Percentiles rank a stretch among this genome's conserved stretches.
phyloP scores from a whole-genome alignment of 64 coral and sea anemone species.

The Acropora yongei region DNA sequence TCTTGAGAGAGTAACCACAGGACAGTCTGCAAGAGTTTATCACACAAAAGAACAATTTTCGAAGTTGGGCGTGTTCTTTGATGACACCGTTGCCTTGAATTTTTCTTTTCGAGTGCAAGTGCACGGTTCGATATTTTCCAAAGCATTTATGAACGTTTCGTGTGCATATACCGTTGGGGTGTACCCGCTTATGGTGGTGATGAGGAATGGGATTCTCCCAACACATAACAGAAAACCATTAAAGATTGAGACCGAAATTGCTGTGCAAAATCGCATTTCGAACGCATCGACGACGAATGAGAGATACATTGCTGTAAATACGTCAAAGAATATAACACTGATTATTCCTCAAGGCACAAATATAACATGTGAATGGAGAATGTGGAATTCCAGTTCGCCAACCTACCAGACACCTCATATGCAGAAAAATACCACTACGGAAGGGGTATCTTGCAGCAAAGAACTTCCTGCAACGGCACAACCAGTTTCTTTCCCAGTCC shows the following conservation, averaged over 20 bases:
- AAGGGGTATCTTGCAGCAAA: background rate
- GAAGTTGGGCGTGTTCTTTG: background rate
- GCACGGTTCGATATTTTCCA: background rate
- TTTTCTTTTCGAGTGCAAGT: constrained; percentile 36
- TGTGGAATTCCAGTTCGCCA: background rate
- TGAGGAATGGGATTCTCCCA: background rate
- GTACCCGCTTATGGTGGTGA: background rate
- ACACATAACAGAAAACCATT: background rate
- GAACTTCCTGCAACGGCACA: background rate
- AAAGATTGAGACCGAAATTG: background rate
- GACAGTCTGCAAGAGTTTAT: background rate
- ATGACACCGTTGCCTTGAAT: background rate
- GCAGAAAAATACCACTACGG: background rate
- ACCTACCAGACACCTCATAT: background rate
- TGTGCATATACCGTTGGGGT: background rate
- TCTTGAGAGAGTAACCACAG: background rate
- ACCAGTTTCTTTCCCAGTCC: background rate
- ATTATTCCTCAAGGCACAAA: constrained; percentile 19
- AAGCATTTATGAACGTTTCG: background rate
- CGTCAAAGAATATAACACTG: background rate
- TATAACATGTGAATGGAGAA: constrained; percentile 28
- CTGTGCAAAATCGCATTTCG: constrained; percentile 1
- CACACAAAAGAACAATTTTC: background rate
- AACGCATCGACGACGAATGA: background rate
- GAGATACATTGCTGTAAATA: constrained; percentile 15